These are phyloP conservation scores for Oceanodroma leucorhoa DNA, from an alignment of 2,797 vertebrate genomes.

Conservation along the genomic window DNA sequence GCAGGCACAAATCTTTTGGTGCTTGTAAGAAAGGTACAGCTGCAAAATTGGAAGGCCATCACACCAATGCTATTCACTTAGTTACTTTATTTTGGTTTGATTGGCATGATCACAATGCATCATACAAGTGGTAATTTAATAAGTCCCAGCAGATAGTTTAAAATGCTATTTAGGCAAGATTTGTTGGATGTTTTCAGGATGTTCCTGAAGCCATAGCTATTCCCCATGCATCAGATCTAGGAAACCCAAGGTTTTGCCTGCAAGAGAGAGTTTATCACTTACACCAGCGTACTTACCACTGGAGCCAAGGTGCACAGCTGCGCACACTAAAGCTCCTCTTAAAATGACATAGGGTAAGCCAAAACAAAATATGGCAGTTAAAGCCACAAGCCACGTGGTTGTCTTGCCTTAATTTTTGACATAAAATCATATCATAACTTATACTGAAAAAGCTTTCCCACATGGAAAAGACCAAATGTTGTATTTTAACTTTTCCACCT, in stretches of 20 bases:
- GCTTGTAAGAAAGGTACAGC: neutral
- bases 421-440: neutral
- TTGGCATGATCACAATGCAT: neutral
- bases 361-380: neutral
- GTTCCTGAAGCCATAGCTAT: neutral
- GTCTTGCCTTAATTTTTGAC: neutral
- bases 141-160: neutral
- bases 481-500: neutral
- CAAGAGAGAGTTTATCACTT: neutral
- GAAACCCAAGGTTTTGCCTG: neutral
- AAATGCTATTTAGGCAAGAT: neutral
- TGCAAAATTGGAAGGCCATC: neutral
- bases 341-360: neutral
- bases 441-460: neutral
- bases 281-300: neutral
- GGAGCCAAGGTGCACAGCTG: constrained; percentile 16
- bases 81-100: neutral
- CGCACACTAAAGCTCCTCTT: neutral
- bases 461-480: neutral
- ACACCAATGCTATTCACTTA: neutral
- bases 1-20: neutral
- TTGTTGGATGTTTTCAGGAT: neutral
- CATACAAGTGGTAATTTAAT: neutral
- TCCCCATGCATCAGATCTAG: neutral
- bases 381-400: neutral